Base-by-base conservation (phyloP, 2,888 invertebrate genomes). In the Alloplasta piceator region DNA sequence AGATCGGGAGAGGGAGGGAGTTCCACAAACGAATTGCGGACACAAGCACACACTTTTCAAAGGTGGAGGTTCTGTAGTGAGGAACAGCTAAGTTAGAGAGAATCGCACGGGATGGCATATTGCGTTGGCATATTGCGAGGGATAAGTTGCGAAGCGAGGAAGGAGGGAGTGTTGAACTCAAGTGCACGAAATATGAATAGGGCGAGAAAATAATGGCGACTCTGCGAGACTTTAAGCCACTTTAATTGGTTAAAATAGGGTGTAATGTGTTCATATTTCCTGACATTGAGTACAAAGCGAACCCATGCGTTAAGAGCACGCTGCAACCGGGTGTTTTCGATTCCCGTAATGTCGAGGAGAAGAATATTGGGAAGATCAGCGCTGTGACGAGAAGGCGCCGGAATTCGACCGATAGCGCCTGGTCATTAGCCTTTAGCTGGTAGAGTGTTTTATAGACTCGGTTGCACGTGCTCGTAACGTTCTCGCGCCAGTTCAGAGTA, bases 221-320 rank as follows among this genome's bases (percentile, higher is more conserved):
- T 9, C 14, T 26, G 48, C 6, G 46, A 9, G 4, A 64, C 46
- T 39, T 64, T 43, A 14, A 16, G 26, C 43, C 64, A 64, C 43
- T 43, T 46, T 39, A 63, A 41, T 41, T 63, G 39, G 9, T 43
- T 38, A 41, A 10, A 63, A 43, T 63, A 63, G 7, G 41, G 16
- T 10, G 43, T 43, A 10, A 63, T 63, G 7, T 63, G 10, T 46
- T 63, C 43, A 10, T 26, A 41, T 46, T 16, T 46, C 14, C 46
- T 12, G 10, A 26, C 63, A n/a, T 63, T 63, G 38, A 41, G 12
- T 10, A 16, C 26, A 10, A 63, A 46, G 41, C 43, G 43, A 41
- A 63, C 26, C 5, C 46, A 43, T 10, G 41, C 41, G 41, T 41
- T 63, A 26, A 63, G 63, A 10, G 63, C 43, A 7, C 63, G 43